These are phyloP conservation scores for Heliopora coerulea DNA, from an alignment of 92 coral and sea anemone species.

Conservation along the genomic window DNA sequence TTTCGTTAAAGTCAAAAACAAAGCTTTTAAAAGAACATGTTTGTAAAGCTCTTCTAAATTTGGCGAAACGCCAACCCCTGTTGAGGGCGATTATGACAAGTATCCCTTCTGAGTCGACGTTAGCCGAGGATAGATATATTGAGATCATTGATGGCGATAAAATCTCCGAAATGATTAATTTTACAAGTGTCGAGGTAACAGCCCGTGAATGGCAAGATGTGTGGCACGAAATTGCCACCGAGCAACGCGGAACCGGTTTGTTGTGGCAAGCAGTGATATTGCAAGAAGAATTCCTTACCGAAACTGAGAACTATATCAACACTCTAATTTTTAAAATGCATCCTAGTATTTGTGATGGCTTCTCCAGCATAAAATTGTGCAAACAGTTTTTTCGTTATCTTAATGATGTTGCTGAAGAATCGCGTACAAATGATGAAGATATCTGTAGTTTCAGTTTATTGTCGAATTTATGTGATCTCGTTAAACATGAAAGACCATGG, in stretches of 20 bases:
- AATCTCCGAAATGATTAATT: background rate
- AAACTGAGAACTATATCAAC: background rate
- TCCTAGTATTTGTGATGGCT: background rate
- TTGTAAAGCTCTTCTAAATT: background rate
- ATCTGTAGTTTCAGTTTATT: background rate
- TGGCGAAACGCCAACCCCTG: constrained; percentile 25
- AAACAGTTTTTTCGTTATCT: constrained; percentile 9
- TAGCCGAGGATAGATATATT: background rate
- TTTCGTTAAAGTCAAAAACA: background rate
- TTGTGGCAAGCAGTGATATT: constrained; percentile 16
- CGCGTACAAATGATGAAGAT: background rate
- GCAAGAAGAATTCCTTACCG: constrained; percentile 5
- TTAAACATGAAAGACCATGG: background rate
- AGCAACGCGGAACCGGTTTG: constrained; percentile 6
- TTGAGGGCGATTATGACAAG: constrained; percentile 18
- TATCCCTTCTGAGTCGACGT: background rate
- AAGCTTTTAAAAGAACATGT: constrained; percentile 1
- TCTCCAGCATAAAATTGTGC: constrained; percentile 19
- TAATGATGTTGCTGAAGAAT: constrained; percentile 10
- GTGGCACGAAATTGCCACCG: constrained; percentile 4
- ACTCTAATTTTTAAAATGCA: constrained; percentile 5
- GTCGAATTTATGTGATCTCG: background rate
- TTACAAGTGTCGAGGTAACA: constrained; percentile 6
- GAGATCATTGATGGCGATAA: constrained; percentile 14
- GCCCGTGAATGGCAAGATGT: constrained; percentile 14